These are phyloP conservation scores for Suillia variegata DNA, from an alignment of 2,888 invertebrate species.

Conservation along the genomic window DNA sequence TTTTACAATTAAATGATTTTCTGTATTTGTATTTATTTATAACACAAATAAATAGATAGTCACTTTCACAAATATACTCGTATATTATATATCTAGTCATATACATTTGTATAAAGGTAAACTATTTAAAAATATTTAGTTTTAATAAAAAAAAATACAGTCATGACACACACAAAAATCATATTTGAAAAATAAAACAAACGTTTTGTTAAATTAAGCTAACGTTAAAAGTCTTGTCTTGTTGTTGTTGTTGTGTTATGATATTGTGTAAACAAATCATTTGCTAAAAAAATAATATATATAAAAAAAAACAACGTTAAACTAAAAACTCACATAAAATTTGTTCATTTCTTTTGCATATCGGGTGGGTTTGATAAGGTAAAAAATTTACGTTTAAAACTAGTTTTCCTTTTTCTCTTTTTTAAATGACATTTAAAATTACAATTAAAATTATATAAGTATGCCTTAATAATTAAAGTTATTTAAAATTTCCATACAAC, in stretches of 20 bases:
- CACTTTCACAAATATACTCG: neutral
- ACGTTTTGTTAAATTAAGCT: neutral
- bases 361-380: constrained; percentile 32
- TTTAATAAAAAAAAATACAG: neutral
- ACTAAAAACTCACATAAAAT: constrained; percentile 15
- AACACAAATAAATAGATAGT: neutral
- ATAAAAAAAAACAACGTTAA: no score
- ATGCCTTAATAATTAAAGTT: constrained; percentile 6
- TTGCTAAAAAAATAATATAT: constrained; percentile 16
- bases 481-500: no score
- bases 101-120: neutral
- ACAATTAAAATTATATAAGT: constrained; percentile 5
- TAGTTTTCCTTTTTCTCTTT: no score
- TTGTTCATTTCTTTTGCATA: constrained; percentile 20
- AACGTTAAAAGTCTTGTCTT: neutral
- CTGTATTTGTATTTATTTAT: neutral
- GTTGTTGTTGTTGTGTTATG: no score
- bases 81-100: neutral
- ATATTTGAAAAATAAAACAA: neutral
- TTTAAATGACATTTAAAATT: no score
- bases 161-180: constrained; percentile 2
- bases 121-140: neutral
- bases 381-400: constrained; percentile 4
- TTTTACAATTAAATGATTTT: neutral
- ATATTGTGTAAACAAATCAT: no score